phyloP scores from a whole-genome alignment of 2,113 vertebrate species.

The Nothoprocta perdicaria region DNA sequence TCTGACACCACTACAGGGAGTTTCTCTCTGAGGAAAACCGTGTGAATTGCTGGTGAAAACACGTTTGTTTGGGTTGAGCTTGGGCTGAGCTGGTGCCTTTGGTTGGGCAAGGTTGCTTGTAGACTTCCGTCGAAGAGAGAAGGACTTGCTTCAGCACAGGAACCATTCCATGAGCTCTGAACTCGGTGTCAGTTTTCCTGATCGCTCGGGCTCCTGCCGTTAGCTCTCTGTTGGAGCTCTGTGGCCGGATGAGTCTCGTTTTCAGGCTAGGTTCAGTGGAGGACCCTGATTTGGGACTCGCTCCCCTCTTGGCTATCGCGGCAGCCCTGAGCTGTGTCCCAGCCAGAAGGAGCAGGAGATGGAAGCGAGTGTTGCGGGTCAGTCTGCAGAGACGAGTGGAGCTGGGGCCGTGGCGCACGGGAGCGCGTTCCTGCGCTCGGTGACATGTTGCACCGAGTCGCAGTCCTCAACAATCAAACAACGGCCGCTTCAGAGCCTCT shows the following conservation, averaged over 20 bases:
- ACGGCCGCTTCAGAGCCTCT: slow-evolving; percentile 9
- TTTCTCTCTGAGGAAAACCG: background rate
- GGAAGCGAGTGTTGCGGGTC: background rate
- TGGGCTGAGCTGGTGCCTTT: no score
- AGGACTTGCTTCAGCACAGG: background rate
- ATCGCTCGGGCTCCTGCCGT: background rate
- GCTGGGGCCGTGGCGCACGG: background rate
- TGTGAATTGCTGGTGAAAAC: background rate
- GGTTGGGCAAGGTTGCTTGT: background rate
- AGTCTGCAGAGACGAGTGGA: background rate
- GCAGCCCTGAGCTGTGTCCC: background rate
- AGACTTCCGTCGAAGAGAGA: background rate
- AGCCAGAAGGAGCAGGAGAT: background rate
- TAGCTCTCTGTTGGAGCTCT: background rate
- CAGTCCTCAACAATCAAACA: background rate
- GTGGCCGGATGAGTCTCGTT: background rate
- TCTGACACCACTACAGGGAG: background rate
- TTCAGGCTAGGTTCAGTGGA: background rate
- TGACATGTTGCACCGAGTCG: background rate
- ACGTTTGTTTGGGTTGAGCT: background rate
- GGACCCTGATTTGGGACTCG: background rate
- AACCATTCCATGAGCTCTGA: background rate
- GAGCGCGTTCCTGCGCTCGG: background rate
- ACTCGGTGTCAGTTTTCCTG: background rate
- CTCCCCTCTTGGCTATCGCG: background rate